Evolutionary conservation across 1,140 invertebrate genomes (phyloP).

Genomic region (Lucilia sericata): DNA sequence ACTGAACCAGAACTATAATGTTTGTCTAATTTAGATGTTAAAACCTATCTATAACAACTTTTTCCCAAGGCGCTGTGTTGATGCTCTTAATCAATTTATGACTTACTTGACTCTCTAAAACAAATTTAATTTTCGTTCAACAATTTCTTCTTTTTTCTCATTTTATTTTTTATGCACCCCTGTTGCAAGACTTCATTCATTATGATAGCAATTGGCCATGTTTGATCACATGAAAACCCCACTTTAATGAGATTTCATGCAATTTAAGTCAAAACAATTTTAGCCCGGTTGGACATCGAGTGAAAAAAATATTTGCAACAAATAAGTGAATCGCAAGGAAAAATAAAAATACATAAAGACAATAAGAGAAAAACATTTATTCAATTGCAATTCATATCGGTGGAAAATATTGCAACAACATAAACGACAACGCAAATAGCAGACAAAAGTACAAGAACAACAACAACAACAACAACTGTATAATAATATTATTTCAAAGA

Average conservation of each 20-base stretch:
- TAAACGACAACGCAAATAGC: background rate
- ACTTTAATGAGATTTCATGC: conserved; percentile 44
- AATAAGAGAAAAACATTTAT: conserved; percentile 33
- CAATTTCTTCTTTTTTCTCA: background rate
- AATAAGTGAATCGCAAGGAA: background rate
- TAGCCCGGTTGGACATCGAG: conserved; percentile 34
- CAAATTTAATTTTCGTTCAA: background rate
- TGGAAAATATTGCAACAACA: background rate
- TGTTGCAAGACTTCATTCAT: conserved; percentile 13
- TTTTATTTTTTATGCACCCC: conserved; percentile 14
- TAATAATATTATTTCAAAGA: background rate
- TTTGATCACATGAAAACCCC: conserved; percentile 36
- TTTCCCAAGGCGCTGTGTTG: too few relatives aligned
- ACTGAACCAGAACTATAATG: too few relatives aligned
- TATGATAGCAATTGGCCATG: background rate
- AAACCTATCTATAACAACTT: too few relatives aligned
- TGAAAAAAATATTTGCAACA: background rate
- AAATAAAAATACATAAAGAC: conserved; percentile 22
- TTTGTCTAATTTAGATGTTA: too few relatives aligned
- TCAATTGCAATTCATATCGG: conserved; percentile 1
- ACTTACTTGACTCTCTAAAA: too few relatives aligned
- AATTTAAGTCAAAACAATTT: conserved; percentile 44
- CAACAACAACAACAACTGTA: background rate
- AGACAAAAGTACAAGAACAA: background rate
- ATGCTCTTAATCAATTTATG: too few relatives aligned